Base-by-base conservation (phyloP, 2,797 vertebrate genomes). In the Ataeniobius toweri region DNA sequence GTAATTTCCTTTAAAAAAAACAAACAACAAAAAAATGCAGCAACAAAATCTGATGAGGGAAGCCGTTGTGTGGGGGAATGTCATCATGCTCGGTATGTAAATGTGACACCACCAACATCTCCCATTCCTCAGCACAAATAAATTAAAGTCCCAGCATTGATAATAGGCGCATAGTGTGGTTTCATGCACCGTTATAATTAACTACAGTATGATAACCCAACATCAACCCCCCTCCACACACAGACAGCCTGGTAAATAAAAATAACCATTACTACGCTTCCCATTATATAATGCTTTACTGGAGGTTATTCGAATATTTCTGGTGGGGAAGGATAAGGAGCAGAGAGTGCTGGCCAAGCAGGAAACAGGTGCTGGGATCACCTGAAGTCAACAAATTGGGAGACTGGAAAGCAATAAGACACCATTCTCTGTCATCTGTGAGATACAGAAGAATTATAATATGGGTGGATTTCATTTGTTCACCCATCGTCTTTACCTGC, bases 181-280 rank as follows among this genome's bases (percentile, higher is more conserved):
- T 86, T 86, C 87, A 85, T 81, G 82, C 88, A 87, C 85, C 83
- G 69, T 89, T 91, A 91, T 94, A 95, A 95, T 95, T 93, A 94
- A 93, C 93, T 90, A 90, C 88, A 87, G 92, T 91, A 87, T 76
- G 88, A 92, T 91, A 92, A 90, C 85, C 82, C 78, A 24, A 81
- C 84, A 79, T 83, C 48, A 79, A 81, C 75, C 69, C 83, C 80
- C 78, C 75, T 51, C 36, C 83, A 77, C 56, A 55, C 85, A 80
- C 77, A 83, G 75, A 71, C 75, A 2, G 65, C 74, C 65, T 83
- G 85, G 88, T 95, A 95, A 94, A 94, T 94, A 94, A 90, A 16
- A 63, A 94, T 91, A 93, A 89, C 83, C 83, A 87, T 92, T 91
- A 93, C 90, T 91, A 89, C 56, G 85, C 56, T 78, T 83, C 84